A percentile compares a stretch with the other conserved stretches of the same genome.
Evolutionary conservation across 2,113 vertebrate genomes (phyloP).

Genomic region (Scartelaos histophorus): DNA sequence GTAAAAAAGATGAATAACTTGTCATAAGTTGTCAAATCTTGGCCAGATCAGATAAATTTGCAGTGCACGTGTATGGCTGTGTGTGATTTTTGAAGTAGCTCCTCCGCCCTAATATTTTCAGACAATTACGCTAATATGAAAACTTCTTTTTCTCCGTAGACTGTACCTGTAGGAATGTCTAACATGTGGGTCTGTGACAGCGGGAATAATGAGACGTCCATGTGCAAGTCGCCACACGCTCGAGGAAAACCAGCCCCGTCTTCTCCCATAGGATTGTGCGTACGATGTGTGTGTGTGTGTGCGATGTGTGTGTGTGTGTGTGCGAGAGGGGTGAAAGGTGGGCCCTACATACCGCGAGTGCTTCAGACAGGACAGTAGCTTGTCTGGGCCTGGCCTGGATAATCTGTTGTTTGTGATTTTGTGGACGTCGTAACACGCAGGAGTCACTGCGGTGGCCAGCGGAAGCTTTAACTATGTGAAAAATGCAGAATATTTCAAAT

Average conservation of each 20-base stretch:
- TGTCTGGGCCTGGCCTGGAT: constrained; percentile 72
- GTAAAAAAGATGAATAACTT: too few relatives aligned
- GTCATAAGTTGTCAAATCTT: too few relatives aligned
- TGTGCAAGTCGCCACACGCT: constrained; percentile 57
- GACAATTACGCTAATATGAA: constrained; percentile 22
- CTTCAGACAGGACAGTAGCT: constrained; percentile 58
- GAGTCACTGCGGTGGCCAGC: not conserved
- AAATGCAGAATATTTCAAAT: not conserved
- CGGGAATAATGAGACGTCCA: constrained; percentile 23
- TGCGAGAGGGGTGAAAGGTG: constrained; percentile 60
- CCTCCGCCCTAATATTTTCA: not conserved
- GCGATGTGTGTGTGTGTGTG: constrained; percentile 10
- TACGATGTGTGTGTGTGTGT: constrained; percentile 1
- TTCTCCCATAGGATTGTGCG: constrained; percentile 38
- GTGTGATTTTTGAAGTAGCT: not conserved
- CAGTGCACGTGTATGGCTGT: too few relatives aligned
- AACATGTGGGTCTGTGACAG: constrained; percentile 48
- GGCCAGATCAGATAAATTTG: too few relatives aligned
- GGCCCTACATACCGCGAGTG: constrained; percentile 65
- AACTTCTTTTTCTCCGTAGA: constrained; percentile 22
- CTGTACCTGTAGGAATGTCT: constrained; percentile 51
- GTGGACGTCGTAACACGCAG: constrained; percentile 38
- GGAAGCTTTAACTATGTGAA: not conserved
- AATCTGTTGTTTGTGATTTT: constrained; percentile 53
- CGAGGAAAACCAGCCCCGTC: constrained; percentile 45